Conservation (phyloP, 2,888 invertebrate species). For the Phengaris alcon region DNA sequence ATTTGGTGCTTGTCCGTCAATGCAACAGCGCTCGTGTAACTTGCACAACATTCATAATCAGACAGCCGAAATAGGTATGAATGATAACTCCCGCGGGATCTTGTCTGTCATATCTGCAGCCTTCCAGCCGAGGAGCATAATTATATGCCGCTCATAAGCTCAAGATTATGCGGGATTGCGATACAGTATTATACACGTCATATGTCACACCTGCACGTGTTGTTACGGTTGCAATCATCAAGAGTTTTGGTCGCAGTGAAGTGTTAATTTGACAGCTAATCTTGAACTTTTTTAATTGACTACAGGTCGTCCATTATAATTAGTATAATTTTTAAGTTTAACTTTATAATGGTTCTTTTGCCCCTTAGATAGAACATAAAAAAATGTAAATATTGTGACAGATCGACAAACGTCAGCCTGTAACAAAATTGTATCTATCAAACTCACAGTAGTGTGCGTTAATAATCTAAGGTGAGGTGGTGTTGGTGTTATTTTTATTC, state of each 20-base stretch:
- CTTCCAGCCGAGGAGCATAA: slow-evolving; percentile 38
- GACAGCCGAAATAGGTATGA: slow-evolving; percentile 37
- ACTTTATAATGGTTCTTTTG: too few relatives aligned
- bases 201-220: slow-evolving; percentile 12
- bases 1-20: neutral
- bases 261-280: neutral
- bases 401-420: too few relatives aligned
- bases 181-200: slow-evolving; percentile 21
- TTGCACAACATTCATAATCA: slow-evolving; percentile 37
- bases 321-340: too few relatives aligned
- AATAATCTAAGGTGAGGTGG: too few relatives aligned
- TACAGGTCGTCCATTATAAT: too few relatives aligned
- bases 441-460: too few relatives aligned
- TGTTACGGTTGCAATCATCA: slow-evolving; percentile 5
- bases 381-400: too few relatives aligned
- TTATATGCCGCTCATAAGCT: slow-evolving; percentile 37
- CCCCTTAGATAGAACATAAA: too few relatives aligned
- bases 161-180: slow-evolving; percentile 34
- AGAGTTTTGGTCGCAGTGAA: neutral
- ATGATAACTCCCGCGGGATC: slow-evolving; percentile 37
- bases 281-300: neutral
- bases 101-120: slow-evolving; percentile 39
- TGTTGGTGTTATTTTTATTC: too few relatives aligned
- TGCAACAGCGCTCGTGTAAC: slow-evolving; percentile 19
- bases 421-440: too few relatives aligned